Conservation (phyloP, 2,888 invertebrate genomes). For the Cancer borealis region DNA sequence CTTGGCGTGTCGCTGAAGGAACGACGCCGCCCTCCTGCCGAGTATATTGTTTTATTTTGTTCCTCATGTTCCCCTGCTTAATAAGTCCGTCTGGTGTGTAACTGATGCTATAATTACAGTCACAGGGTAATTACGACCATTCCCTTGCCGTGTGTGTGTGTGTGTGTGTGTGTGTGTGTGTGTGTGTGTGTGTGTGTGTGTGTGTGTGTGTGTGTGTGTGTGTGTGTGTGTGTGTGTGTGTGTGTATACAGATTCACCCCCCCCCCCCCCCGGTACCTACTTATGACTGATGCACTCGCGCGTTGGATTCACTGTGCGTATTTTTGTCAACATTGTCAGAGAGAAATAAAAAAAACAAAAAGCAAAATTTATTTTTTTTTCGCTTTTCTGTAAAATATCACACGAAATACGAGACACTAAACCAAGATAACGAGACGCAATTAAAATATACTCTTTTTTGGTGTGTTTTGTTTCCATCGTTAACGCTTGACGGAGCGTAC, state of each 20-base stretch:
- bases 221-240: constrained; percentile 12
- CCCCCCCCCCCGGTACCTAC: not conserved
- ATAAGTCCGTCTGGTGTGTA: constrained; percentile 10
- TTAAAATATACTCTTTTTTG: too few relatives aligned
- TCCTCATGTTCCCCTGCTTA: constrained; percentile 29
- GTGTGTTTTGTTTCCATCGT: too few relatives aligned
- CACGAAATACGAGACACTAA: not conserved
- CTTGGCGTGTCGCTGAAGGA: not conserved
- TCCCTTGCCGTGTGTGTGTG: constrained; percentile 1
- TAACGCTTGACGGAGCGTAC: too few relatives aligned
- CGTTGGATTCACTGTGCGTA: not conserved
- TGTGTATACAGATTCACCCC: not conserved
- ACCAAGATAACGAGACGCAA: not conserved
- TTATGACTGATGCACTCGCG: not conserved
- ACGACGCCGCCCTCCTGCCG: constrained; percentile 5
- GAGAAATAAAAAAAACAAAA: not conserved
- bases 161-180: constrained; percentile 23
- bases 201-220: constrained; percentile 22
- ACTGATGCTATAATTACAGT: constrained; percentile 21
- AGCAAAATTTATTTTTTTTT: too few relatives aligned
- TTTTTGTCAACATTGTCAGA: not conserved
- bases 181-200: constrained; percentile 47
- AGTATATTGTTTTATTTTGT: constrained; percentile 4
- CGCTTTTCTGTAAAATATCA: not conserved
- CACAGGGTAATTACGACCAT: not conserved